phyloP scores from a whole-genome alignment of 2,113 vertebrate genomes.

The Gobio gobio region DNA sequence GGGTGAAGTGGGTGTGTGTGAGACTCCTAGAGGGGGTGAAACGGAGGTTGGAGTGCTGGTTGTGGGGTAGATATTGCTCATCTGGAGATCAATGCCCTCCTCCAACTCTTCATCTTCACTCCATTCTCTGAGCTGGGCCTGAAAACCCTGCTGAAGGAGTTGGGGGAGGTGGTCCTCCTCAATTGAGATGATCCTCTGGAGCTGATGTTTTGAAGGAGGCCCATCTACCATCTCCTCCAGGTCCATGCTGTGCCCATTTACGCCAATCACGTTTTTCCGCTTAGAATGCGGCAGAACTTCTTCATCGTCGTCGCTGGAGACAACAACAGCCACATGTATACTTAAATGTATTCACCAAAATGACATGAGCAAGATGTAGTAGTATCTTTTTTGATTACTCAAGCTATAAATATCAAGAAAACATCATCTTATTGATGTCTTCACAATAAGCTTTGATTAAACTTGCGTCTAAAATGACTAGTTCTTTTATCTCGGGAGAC shows the following conservation, averaged over 20 bases:
- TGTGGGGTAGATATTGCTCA: constrained; percentile 61
- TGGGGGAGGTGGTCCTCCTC: constrained; percentile 94
- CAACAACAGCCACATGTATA: neutral
- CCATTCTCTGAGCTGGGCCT: constrained; percentile 70
- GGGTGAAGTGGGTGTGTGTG: constrained; percentile 69
- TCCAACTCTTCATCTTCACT: constrained; percentile 66
- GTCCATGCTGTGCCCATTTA: constrained; percentile 60
- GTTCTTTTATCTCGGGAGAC: neutral
- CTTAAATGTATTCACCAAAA: neutral
- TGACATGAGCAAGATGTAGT: neutral
- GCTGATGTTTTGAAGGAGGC: constrained; percentile 34
- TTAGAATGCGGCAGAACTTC: constrained; percentile 65
- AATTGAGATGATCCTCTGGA: constrained; percentile 92
- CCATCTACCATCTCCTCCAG: neutral
- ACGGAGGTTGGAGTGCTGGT: constrained; percentile 33
- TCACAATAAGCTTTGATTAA: neutral
- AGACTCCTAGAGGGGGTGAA: neutral
- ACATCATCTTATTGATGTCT: neutral
- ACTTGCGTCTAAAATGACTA: neutral
- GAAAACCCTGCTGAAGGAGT: constrained; percentile 75
- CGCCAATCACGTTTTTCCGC: constrained; percentile 68
- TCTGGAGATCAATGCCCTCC: constrained; percentile 63
- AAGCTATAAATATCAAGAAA: neutral
- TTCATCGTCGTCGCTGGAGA: constrained; percentile 78
- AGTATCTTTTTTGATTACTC: neutral